A percentile compares a stretch with the other conserved stretches of the same genome.
These are phyloP conservation scores for Steinernema feltiae DNA, from an alignment of 1,140 invertebrate genomes.

Conservation along the genomic window DNA sequence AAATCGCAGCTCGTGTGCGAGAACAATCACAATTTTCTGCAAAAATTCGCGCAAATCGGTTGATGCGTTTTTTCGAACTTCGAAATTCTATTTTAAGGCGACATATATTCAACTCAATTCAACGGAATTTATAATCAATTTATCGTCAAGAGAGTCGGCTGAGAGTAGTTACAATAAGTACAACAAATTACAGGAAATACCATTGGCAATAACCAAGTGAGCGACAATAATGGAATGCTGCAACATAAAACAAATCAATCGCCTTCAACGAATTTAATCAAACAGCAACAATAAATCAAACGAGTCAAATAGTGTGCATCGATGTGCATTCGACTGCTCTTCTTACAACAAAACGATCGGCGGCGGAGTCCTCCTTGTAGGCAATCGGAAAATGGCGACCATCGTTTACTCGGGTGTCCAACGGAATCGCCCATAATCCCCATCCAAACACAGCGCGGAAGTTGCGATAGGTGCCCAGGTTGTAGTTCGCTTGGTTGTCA, in stretches of 20 bases:
- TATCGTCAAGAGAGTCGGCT: no score
- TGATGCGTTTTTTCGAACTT: no score
- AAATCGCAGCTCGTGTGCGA: not conserved
- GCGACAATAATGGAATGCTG: no score
- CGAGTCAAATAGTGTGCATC: not conserved
- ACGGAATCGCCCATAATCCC: conserved; percentile 40
- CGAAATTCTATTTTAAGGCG: no score
- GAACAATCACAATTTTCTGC: no score
- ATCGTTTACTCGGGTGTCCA: conserved; percentile 29
- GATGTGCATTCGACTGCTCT: not conserved
- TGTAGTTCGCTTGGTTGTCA: conserved; percentile 39
- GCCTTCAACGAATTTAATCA: not conserved
- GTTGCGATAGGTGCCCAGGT: conserved; percentile 36
- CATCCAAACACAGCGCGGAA: conserved; percentile 40
- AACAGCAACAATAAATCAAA: not conserved
- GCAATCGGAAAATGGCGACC: conserved; percentile 35
- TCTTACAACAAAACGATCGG: not conserved
- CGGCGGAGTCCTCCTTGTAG: not conserved
- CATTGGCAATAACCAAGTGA: no score
- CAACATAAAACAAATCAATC: no score
- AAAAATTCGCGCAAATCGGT: no score
- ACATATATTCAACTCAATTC: no score
- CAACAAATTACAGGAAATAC: no score
- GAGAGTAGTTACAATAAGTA: no score
- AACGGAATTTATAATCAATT: no score